Evolutionary conservation across 2,113 vertebrate genomes (phyloP), one percentile per base, ranked within the genome.

Genomic region (Neoarius graeffei): DNA sequence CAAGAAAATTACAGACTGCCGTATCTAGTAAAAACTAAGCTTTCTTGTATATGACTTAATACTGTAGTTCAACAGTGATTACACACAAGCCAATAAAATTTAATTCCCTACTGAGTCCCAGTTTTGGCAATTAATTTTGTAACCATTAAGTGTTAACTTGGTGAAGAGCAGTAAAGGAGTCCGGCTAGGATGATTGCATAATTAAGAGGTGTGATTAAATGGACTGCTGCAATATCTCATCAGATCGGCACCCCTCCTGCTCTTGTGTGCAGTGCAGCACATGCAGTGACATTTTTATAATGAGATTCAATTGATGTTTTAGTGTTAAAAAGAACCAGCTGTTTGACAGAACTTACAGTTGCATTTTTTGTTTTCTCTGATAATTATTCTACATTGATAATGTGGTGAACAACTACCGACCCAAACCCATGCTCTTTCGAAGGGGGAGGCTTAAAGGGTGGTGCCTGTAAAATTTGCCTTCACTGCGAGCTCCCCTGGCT

Each of bases 221-320:
- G 23, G 23, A 11, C 74, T 77, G 23, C 74, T 52, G 74, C 74
- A 52, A 76, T 25, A 76, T 76, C 48, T 23, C 14, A 76, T 56
- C n/a, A 80, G 77, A 30, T 30, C 14, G 17, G 7, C 7, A 81
- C 52, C 50, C 27, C 76, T 56, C 11, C 17, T 20, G 15, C 79
- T 30, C 27, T 20, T 20, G 56, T 35, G 17, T 81, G 56, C 79
- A 81, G 27, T 81, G 50, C 7, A 27, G 17, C 9, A 3, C 13
- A 80, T 79, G 48, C 74, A 77, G 23, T 79, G 50, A 27, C 76
- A 56, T 59, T 81, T 81, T 79, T 4, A 79, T 79, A n/a, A 79
- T 79, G 76, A 56, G 52, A 54, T 56, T 76, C 76, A n/a, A n/a
- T 27, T 15, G 50, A 79, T 14, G 4, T 79, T 80, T 80, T 80